Evolutionary conservation across 2,888 invertebrate species (phyloP).

Genomic region (Dromius quadrimaculatus): DNA sequence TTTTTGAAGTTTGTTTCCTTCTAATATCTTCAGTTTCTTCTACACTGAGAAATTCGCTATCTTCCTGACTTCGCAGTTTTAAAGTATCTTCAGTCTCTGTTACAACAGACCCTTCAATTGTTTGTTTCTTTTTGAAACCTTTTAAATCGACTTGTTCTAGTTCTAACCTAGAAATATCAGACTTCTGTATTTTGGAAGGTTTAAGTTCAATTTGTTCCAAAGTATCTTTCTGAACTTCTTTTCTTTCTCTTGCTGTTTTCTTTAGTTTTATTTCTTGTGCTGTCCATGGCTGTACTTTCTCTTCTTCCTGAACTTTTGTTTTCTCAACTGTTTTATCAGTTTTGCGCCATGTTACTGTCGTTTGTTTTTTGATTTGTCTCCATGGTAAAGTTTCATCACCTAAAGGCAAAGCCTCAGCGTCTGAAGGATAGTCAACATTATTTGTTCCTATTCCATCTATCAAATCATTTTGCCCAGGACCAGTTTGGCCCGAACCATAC

Average conservation of each 20-base stretch:
- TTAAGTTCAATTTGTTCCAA: constrained; percentile 68
- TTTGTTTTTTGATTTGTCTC: constrained; percentile 60
- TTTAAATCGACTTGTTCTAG: constrained; percentile 57
- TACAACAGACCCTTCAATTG: constrained; percentile 11
- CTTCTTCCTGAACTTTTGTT: constrained; percentile 63
- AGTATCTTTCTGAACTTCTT: constrained; percentile 64
- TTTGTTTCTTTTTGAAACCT: constrained; percentile 48
- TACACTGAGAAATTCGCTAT: constrained; percentile 57
- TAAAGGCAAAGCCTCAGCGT: constrained; percentile 67
- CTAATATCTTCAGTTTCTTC: constrained; percentile 55
- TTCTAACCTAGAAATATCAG: constrained; percentile 61
- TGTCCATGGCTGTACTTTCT: constrained; percentile 71
- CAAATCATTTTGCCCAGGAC: constrained; percentile 61
- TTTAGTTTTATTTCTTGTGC: constrained; percentile 74
- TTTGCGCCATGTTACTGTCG: constrained; percentile 55
- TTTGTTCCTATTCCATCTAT: constrained; percentile 61
- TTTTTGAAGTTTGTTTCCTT: constrained; percentile 48
- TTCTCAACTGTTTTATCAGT: constrained; percentile 67
- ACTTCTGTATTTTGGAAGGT: constrained; percentile 69
- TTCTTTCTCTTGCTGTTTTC: constrained; percentile 64
- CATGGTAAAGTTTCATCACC: constrained; percentile 72
- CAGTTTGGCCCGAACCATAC: constrained; percentile 63
- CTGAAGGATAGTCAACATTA: constrained; percentile 60
- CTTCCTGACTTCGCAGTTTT: constrained; percentile 57
- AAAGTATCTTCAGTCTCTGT: constrained; percentile 30